phyloP scores from a whole-genome alignment of 2,797 vertebrate genomes.

The Pelobates cultripes region DNA sequence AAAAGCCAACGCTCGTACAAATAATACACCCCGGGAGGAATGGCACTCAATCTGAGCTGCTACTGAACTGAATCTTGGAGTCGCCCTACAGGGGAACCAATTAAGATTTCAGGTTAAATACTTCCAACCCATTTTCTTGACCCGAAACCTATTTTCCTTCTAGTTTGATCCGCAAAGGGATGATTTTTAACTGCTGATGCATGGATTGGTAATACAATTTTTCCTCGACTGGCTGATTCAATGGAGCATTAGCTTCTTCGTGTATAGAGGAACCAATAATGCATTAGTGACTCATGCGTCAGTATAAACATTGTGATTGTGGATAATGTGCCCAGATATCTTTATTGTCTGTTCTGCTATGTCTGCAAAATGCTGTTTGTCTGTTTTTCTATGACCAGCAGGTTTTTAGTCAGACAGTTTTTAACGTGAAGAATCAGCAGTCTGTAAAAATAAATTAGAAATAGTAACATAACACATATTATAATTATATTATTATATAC shows the following conservation, averaged over 20 bases:
- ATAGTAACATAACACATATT: too few species aligned
- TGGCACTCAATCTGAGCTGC: conserved; percentile 35
- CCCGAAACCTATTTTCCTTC: conserved; percentile 19
- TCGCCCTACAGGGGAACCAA: conserved; percentile 34
- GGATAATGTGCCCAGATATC: background rate
- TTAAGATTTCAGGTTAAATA: conserved; percentile 49
- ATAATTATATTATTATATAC: too few species aligned
- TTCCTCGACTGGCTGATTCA: background rate
- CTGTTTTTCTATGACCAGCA: too few species aligned
- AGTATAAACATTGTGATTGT: background rate
- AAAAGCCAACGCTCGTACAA: conserved; percentile 26
- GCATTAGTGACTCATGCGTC: background rate
- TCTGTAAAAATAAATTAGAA: too few species aligned
- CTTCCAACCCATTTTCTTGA: conserved; percentile 37
- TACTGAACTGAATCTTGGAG: conserved; percentile 20
- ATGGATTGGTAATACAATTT: background rate
- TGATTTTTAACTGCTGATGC: conserved; percentile 15
- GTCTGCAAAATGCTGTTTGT: too few species aligned
- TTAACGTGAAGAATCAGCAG: too few species aligned
- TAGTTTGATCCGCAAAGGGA: conserved; percentile 15
- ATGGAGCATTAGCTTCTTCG: background rate
- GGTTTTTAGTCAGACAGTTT: too few species aligned
- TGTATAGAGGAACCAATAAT: background rate
- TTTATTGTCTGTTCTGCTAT: background rate
- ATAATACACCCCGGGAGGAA: conserved; percentile 30